Base-by-base conservation (phyloP, 2,888 invertebrate species). In the Diaprepes abbreviatus region DNA sequence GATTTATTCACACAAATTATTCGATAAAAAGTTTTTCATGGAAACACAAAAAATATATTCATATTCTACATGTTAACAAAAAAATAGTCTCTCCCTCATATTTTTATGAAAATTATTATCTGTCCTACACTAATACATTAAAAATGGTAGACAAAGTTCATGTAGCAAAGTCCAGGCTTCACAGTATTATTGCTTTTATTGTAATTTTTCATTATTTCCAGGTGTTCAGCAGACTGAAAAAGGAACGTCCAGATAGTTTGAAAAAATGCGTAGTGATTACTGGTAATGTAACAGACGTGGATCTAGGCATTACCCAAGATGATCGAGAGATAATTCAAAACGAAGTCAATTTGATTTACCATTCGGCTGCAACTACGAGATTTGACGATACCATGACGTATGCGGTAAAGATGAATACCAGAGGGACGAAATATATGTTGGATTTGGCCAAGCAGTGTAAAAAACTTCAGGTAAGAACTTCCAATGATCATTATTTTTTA, bases 191-290 rank as follows among this genome's bases (percentile, higher is more conserved):
- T n/a, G n/a, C n/a, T n/a, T n/a, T n/a, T n/a, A n/a, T n/a, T n/a
- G n/a, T n/a, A n/a, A 16, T 45, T 45, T 9, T 45, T 45, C 48
- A 4, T 24, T 24, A 24, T 69, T 83, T 86, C n/a, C 85, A 95
- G 95, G 84, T 95, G 0, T 96, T 93, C 82, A 92, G 93, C 74
- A 85, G 88, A 74, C 85, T 95, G 0, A 90, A 90, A 72, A 83
- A 86, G 21, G 79, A 88, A 73, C 87, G 90, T 6, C 78, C 79
- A 0, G 68, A 73, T 91, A 90, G 3, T 1, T 77, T 88, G 73
- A 81, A 84, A 66, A 90, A 90, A 81, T 79, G 91, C 57, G 77
- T 84, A 14, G 84, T 86, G 0, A 82, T 91, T 9, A 73, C 82
- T 1, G 89, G 89, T 0, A 88, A 89, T 75, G 83, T 88, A 0